These are phyloP conservation scores for Periophthalmus modestus DNA, from an alignment of 2,113 vertebrate species.

Conservation along the genomic window DNA sequence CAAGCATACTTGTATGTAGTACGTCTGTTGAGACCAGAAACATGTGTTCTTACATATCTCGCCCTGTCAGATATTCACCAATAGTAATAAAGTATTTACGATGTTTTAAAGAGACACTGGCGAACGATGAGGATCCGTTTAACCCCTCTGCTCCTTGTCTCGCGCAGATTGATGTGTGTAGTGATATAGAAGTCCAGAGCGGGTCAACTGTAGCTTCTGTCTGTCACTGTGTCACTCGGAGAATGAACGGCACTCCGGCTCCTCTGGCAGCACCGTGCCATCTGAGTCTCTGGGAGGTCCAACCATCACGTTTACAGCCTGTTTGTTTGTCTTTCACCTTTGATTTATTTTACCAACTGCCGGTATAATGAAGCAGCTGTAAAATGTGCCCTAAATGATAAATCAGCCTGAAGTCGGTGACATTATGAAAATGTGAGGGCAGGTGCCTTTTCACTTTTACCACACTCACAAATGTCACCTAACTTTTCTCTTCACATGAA, in stretches of 20 bases:
- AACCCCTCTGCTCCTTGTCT: neutral
- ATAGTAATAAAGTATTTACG: neutral
- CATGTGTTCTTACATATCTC: neutral
- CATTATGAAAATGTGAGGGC: slow-evolving; percentile 7
- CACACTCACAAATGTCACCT: too few species aligned
- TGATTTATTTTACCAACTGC: slow-evolving; percentile 8
- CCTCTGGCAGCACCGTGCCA: slow-evolving; percentile 4
- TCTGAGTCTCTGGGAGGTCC: slow-evolving; percentile 22
- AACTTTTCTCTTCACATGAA: too few species aligned
- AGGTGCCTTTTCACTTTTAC: neutral
- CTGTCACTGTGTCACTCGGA: slow-evolving; percentile 31
- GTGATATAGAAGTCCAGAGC: slow-evolving; percentile 9
- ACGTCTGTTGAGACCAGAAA: neutral
- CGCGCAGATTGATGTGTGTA: slow-evolving; percentile 2
- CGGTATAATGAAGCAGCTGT: neutral
- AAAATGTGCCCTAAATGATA: slow-evolving; percentile 3
- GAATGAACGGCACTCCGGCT: slow-evolving; percentile 41
- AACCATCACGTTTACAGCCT: neutral
- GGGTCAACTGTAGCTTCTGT: slow-evolving; percentile 26
- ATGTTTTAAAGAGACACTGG: neutral
- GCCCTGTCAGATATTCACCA: neutral
- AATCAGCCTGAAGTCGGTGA: neutral
- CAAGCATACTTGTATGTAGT: neutral
- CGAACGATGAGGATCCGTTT: neutral
- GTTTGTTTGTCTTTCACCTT: slow-evolving; percentile 11